Conservation (phyloP, 64 coral and sea anemone species). For the Stylophora pistillata region DNA sequence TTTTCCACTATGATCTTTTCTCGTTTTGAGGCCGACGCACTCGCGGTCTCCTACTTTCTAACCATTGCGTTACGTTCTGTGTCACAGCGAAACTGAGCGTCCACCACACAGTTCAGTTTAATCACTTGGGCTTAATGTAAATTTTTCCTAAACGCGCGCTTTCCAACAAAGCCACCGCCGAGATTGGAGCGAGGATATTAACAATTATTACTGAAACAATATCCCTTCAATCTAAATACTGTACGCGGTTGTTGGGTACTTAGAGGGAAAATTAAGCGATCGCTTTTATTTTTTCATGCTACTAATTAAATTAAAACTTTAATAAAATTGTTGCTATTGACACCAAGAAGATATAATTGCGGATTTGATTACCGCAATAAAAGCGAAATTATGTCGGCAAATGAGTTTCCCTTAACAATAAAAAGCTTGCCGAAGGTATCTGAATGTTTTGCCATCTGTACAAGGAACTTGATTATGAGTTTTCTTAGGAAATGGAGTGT, state of each 20-base stretch:
- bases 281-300: slow-evolving; percentile 90
- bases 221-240: slow-evolving; percentile 69
- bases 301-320: slow-evolving; percentile 99
- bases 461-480: slow-evolving; percentile 21
- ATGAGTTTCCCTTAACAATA: slow-evolving; percentile 66
- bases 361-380: slow-evolving; percentile 96
- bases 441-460: slow-evolving; percentile 96
- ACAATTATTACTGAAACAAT: slow-evolving; percentile 97
- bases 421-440: slow-evolving; percentile 74
- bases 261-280: slow-evolving; percentile 80
- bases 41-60: neutral
- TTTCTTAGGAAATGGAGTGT: slow-evolving; percentile 67
- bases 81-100: neutral
- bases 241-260: slow-evolving; percentile 75
- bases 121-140: slow-evolving; percentile 72
- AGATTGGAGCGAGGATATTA: slow-evolving; percentile 68
- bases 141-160: slow-evolving; percentile 53
- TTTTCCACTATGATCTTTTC: neutral
- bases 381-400: slow-evolving; percentile 97
- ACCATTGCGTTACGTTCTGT: slow-evolving; percentile 4
- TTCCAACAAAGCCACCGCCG: slow-evolving; percentile 85
- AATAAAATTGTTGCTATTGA: slow-evolving; percentile 99
- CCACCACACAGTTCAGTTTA: slow-evolving; percentile 20
- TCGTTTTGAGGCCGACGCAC: neutral
- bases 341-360: slow-evolving; percentile 99